Conservation (phyloP, 2,113 vertebrate genomes). For the Vombatus ursinus region DNA sequence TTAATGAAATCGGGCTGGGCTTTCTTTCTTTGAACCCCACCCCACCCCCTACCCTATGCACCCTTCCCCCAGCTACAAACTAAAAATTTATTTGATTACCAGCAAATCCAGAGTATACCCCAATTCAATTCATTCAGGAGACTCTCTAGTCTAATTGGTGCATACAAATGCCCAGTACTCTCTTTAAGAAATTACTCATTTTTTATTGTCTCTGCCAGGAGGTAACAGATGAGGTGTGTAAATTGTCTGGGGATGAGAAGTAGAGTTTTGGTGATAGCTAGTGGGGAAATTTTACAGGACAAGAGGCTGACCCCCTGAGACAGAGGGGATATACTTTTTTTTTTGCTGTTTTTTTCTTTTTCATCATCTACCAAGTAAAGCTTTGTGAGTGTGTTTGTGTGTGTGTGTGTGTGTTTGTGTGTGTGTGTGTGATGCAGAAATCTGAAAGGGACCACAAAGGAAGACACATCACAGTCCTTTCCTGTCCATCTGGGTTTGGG, state of each 20-base stretch:
- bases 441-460: background rate
- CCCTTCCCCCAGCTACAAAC: conserved; percentile 57
- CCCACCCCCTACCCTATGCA: conserved; percentile 50
- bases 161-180: conserved; percentile 8
- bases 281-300: background rate
- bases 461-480: background rate
- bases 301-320: background rate
- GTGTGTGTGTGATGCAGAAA: background rate
- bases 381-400: background rate
- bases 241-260: background rate
- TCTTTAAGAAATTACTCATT: background rate
- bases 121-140: background rate
- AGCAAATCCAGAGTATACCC: conserved; percentile 12
- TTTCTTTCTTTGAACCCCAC: conserved; percentile 30
- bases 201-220: background rate
- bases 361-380: background rate
- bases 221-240: background rate
- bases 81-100: conserved; percentile 72
- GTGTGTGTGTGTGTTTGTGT: too few species aligned
- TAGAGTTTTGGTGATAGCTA: background rate
- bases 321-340: background rate
- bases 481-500: background rate
- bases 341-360: background rate
- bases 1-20: conserved; percentile 73
- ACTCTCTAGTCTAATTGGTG: background rate